Evolutionary conservation across 1,140 invertebrate species (phyloP).

Genomic region (Bathynomus jamesi): DNA sequence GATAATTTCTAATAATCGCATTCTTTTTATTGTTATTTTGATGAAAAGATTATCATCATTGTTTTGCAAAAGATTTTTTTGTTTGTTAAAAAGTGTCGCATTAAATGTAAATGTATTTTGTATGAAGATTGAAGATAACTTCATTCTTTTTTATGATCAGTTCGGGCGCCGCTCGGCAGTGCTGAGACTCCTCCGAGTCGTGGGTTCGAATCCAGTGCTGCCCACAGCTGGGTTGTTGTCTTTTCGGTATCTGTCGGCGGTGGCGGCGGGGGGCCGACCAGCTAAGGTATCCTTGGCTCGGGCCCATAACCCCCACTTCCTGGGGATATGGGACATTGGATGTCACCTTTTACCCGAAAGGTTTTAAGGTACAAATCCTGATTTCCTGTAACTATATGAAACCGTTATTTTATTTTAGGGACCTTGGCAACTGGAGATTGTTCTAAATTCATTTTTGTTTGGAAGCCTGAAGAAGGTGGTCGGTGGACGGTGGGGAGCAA

Average conservation of each 20-base stretch:
- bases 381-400: conserved; percentile 93
- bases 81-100: too few relatives aligned
- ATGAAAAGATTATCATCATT: too few relatives aligned
- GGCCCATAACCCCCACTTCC: too few relatives aligned
- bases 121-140: conserved; percentile 84
- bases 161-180: too few relatives aligned
- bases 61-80: too few relatives aligned
- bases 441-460: conserved; percentile 84
- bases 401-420: conserved; percentile 90
- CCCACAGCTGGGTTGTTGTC: too few relatives aligned
- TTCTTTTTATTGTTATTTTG: too few relatives aligned
- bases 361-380: conserved; percentile 76
- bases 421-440: conserved; percentile 80
- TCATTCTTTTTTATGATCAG: conserved; percentile 62
- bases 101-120: too few relatives aligned
- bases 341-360: conserved; percentile 98
- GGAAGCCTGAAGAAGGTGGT: conserved; percentile 65
- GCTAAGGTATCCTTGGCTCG: conserved; percentile 85
- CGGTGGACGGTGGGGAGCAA: conserved; percentile 83
- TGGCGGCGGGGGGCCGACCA: conserved; percentile 77
- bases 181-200: too few relatives aligned
- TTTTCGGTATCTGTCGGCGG: conserved; percentile 94
- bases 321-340: too few relatives aligned
- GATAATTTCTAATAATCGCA: too few relatives aligned
- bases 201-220: too few relatives aligned